Conservation (phyloP, 92 coral and sea anemone species). For the Isaurus tuberculatus region DNA sequence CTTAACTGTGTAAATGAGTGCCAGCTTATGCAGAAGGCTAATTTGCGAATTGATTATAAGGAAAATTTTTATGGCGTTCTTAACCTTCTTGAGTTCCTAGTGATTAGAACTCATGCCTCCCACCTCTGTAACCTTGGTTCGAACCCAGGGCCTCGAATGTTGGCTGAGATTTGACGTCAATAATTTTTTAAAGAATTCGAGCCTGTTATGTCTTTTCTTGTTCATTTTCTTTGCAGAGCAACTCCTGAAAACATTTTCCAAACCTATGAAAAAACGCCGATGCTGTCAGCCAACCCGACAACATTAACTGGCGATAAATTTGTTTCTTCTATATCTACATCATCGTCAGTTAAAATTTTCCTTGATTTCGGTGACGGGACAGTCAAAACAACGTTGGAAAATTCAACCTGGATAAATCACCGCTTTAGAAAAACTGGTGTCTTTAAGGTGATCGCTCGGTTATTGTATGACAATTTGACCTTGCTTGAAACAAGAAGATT, state of each 20-base stretch:
- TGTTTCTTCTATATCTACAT: background rate
- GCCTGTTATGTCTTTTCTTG: too few species aligned
- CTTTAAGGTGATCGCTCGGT: conserved; percentile 54
- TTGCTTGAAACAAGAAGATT: conserved; percentile 43
- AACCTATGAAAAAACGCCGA: background rate
- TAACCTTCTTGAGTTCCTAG: too few species aligned
- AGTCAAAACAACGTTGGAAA: background rate
- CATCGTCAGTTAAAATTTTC: conserved; percentile 23
- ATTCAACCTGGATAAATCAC: conserved; percentile 32
- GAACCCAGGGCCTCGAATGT: too few species aligned
- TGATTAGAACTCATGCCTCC: too few species aligned
- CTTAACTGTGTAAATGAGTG: too few species aligned
- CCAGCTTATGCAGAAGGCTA: too few species aligned
- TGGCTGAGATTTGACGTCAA: too few species aligned
- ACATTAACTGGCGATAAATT: background rate
- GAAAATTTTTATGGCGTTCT: too few species aligned
- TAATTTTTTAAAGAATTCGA: too few species aligned
- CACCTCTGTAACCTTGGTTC: too few species aligned
- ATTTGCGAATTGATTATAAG: too few species aligned
- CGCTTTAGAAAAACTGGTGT: conserved; percentile 54
- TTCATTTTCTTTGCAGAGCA: too few species aligned
- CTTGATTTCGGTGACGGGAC: conserved; percentile 77
- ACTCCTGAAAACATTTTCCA: background rate
- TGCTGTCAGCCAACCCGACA: background rate
- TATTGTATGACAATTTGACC: conserved; percentile 47